Conservation (phyloP, 1,140 invertebrate genomes). For the Euura saliciscinereae region DNA sequence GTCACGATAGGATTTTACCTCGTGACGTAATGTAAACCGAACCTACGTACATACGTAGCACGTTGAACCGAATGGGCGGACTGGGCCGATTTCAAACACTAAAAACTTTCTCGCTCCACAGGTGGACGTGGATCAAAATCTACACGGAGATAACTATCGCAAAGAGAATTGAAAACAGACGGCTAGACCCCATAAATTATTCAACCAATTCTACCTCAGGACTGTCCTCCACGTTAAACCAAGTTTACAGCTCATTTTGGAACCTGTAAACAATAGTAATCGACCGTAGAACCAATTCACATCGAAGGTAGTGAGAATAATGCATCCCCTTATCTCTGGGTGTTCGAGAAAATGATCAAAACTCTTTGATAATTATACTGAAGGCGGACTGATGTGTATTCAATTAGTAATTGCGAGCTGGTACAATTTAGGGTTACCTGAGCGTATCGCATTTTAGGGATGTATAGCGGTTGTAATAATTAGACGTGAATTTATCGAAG, state of each 20-base stretch:
- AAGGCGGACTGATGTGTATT: too few relatives aligned
- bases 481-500: neutral
- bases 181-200: neutral
- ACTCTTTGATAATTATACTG: too few relatives aligned
- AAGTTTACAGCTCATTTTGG: constrained; percentile 10
- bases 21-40: neutral
- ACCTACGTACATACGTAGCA: too few relatives aligned
- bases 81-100: too few relatives aligned
- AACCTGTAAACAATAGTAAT: constrained; percentile 10
- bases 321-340: too few relatives aligned
- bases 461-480: neutral
- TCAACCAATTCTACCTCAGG: neutral
- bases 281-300: neutral
- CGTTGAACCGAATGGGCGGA: too few relatives aligned
- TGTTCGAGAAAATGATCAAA: too few relatives aligned
- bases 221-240: neutral
- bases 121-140: neutral
- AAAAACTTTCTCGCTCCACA: neutral
- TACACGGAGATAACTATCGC: neutral
- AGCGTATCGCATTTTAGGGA: neutral
- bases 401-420: too few relatives aligned
- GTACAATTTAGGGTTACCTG: too few relatives aligned
- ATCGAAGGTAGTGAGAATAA: neutral
- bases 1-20: neutral
- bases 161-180: neutral